These are phyloP conservation scores for Anguilla pacifica DNA, from an alignment of 2,797 vertebrate species.

Conservation along the genomic window DNA sequence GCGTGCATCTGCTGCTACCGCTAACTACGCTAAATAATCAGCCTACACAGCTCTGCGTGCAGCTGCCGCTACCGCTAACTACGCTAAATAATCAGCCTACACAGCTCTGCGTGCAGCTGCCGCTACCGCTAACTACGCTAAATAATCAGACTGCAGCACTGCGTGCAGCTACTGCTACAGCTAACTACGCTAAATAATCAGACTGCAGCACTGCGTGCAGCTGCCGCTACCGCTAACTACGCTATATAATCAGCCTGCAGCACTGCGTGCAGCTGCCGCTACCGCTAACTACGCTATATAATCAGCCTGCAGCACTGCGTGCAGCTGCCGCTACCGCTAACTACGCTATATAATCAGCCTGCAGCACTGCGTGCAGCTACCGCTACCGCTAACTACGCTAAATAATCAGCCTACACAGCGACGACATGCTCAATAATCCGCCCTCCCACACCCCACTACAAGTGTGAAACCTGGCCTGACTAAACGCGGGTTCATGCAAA, in stretches of 20 bases:
- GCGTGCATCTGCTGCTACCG: too few species aligned
- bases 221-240: not conserved
- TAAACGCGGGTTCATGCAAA: not conserved
- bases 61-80: too few species aligned
- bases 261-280: too few species aligned
- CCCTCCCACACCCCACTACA: not conserved
- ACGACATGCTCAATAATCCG: not conserved
- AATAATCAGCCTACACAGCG: not conserved
- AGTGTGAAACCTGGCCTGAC: not conserved
- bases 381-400: not conserved
- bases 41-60: too few species aligned
- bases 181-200: not conserved
- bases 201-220: conserved; percentile 23
- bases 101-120: too few species aligned
- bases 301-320: not conserved
- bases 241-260: not conserved
- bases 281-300: too few species aligned
- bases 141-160: too few species aligned
- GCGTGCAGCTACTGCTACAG: conserved; percentile 1
- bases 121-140: too few species aligned
- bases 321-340: not conserved
- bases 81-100: too few species aligned
- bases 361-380: conserved; percentile 28
- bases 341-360: not conserved
- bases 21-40: not conserved